Base-by-base conservation (phyloP, 1,140 invertebrate genomes). In the Lordiphosa collinella region DNA sequence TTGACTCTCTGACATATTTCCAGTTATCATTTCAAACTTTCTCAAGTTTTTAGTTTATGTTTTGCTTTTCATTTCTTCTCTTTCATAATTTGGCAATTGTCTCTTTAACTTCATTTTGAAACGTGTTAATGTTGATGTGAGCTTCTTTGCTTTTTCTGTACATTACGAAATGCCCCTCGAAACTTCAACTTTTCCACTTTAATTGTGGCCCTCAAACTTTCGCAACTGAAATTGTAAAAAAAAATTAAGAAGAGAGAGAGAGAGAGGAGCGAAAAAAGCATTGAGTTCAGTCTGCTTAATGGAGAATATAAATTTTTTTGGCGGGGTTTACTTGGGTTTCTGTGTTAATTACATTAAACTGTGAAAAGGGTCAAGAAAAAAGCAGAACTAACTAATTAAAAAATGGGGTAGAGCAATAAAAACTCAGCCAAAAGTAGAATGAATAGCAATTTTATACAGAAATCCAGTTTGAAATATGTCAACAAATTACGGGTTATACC, bases 41-140 rank as follows among this genome's bases (percentile, higher is more conserved):
- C 18, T 68, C 35, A 57, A 79, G 69, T 60, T 69, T 41, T 61
- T 38, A 13, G 29, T 55, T 56, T 67, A n/a, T 43, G 31, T 41
- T 25, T 53, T 75, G 32, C 50, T 40, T 29, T 29, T 29, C 25
- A 29, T 29, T 29, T 29, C 25, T 29, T 29, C 25, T 29, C 25
- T 29, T 12, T 57, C 29, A 9, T 66, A 84, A 82, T 82, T 82
- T 43, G 40, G 40, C 40, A 43, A 36, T 38, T 62, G 58, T 10
- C 14, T 13, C 25, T 44, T 29, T 52, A 75, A 80, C 75, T 82
- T 82, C 66, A 71, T 82, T 80, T 48, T 48, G 32, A 48, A 75
- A 80, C 40, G 44, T 44, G 50, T 54, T 41, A 29, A 35, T 51
- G 35, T 55, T 46, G 36, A 31, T 31, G 29, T 35, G 31, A 37